Evolutionary conservation across 2,797 vertebrate species (phyloP).

Genomic region (Macropus fuliginosus): DNA sequence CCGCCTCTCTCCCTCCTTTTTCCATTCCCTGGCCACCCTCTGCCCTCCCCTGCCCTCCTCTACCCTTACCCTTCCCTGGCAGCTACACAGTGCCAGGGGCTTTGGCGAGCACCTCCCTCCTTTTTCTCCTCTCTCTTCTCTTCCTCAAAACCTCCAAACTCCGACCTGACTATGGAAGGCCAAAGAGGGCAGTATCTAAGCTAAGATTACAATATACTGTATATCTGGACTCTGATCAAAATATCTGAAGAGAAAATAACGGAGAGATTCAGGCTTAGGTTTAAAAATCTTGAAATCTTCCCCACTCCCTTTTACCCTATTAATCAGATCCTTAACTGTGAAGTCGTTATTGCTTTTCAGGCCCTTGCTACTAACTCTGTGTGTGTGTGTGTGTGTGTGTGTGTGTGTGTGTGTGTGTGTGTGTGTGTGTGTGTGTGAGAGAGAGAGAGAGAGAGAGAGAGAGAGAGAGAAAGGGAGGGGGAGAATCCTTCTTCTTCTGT

Average conservation of each 20-base stretch:
- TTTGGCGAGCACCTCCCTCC: background rate
- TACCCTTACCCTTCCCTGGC: accelerated
- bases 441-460: background rate
- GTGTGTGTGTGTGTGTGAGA: no score
- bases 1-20: background rate
- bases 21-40: background rate
- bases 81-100: slow-evolving; percentile 22
- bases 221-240: slow-evolving; percentile 2
- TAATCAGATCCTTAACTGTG: background rate
- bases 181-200: slow-evolving; percentile 26
- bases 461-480: background rate
- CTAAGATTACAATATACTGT: accelerated
- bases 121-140: background rate
- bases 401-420: no score
- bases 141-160: background rate
- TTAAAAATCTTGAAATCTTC: background rate
- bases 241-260: background rate
- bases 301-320: slow-evolving; percentile 43
- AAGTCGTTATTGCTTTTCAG: background rate
- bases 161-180: background rate
- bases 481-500: background rate
- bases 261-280: background rate
- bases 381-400: no score
- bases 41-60: background rate
- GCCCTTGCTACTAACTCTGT: background rate